Conservation (phyloP, 1,140 invertebrate species). For the Drosophila cardini region DNA sequence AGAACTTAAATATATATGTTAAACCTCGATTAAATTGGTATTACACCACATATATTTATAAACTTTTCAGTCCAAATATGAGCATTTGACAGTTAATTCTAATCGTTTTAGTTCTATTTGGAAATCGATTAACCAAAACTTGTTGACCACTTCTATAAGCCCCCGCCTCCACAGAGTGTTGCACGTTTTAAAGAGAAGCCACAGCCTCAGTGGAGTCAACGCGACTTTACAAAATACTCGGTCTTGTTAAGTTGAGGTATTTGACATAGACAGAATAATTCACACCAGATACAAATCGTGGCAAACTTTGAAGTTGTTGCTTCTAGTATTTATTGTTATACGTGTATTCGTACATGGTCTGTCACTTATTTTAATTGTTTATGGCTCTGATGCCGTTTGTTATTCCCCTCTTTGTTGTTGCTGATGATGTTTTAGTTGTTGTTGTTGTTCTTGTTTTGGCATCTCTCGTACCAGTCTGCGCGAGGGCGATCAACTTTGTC, state of each 20-base stretch:
- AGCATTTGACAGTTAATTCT: background rate
- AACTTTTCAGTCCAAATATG: background rate
- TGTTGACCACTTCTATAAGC: background rate
- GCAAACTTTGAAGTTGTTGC: conserved; percentile 37
- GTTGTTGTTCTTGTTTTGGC: conserved; percentile 35
- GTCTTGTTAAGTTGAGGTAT: conserved; percentile 2
- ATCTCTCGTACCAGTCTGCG: conserved; percentile 68
- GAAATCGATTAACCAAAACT: background rate
- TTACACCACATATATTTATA: too few species aligned
- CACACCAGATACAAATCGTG: conserved; percentile 61
- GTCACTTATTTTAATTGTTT: conserved; percentile 80
- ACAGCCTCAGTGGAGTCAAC: background rate
- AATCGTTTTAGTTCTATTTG: background rate
- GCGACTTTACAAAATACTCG: conserved; percentile 34
- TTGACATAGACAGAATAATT: conserved; percentile 49
- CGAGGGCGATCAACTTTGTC: conserved; percentile 76
- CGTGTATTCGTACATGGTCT: conserved; percentile 58
- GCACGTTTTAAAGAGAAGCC: background rate
- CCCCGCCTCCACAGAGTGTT: background rate
- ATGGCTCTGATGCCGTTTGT: conserved; percentile 54
- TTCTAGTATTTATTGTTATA: conserved; percentile 62
- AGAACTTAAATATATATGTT: too few species aligned
- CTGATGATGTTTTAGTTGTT: background rate
- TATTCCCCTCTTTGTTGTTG: conserved; percentile 14
- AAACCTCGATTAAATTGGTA: too few species aligned